Percentiles rank a stretch among this genome's conserved stretches.
phyloP scores from a whole-genome alignment of 2,888 invertebrate genomes.

The Amphipyra tragopoginis region DNA sequence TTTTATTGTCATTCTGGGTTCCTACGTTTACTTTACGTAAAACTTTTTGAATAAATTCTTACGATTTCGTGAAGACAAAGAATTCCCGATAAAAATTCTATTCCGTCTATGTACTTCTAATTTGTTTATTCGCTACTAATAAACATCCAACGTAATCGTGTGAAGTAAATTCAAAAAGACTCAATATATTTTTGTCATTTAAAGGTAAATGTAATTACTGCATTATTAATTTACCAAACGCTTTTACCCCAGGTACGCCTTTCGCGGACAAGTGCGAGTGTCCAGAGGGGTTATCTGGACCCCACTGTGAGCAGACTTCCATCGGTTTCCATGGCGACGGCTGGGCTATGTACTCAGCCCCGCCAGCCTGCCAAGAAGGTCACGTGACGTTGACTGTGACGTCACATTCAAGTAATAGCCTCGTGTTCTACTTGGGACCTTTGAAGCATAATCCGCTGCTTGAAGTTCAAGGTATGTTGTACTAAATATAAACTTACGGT shows the following conservation, averaged over 20 bases:
- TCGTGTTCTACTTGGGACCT: slow-evolving; percentile 98
- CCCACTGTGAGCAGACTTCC: slow-evolving; percentile 96
- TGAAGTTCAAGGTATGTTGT: slow-evolving; percentile 90
- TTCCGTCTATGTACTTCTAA: no score
- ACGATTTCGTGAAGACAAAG: no score
- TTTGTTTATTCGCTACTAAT: no score
- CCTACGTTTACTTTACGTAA: no score
- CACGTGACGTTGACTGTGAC: slow-evolving; percentile 95
- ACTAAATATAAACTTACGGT: background rate
- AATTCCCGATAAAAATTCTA: no score
- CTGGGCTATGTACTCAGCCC: slow-evolving; percentile 97
- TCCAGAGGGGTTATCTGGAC: slow-evolving; percentile 94
- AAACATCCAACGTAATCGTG: no score
- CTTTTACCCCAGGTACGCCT: slow-evolving; percentile 82
- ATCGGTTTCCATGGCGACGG: slow-evolving; percentile 97
- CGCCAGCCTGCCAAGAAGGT: slow-evolving; percentile 96
- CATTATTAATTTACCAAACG: background rate
- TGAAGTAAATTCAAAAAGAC: no score
- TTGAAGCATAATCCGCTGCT: slow-evolving; percentile 91
- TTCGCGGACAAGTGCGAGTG: slow-evolving; percentile 94
- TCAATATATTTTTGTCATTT: no score
- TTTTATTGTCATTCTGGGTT: no score
- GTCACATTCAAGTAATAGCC: slow-evolving; percentile 93
- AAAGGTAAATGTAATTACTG: no score
- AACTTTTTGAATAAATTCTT: no score